Percentiles rank a stretch among this genome's conserved stretches.
These are phyloP conservation scores for Mercenaria mercenaria DNA, from an alignment of 1,140 invertebrate genomes.

Conservation along the genomic window DNA sequence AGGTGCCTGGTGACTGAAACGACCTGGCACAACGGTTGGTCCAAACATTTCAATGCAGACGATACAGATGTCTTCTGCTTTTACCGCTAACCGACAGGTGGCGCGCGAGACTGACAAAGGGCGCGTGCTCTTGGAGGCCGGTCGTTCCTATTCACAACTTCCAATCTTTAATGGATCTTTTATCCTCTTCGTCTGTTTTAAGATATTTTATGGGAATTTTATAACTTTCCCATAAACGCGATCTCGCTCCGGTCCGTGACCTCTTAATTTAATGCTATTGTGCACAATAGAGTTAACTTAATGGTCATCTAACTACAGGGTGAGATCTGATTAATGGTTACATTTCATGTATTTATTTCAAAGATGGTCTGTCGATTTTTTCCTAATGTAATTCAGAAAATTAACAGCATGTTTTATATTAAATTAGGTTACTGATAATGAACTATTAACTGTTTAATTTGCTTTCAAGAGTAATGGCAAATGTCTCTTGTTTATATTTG, in stretches of 20 bases:
- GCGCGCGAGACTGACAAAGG: background rate
- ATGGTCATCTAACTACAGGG: background rate
- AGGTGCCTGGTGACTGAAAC: background rate
- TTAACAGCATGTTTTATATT: too few species aligned
- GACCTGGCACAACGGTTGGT: background rate
- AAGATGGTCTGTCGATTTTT: too few species aligned
- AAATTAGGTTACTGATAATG: too few species aligned
- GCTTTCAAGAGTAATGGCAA: too few species aligned
- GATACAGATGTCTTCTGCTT: slow-evolving; percentile 27
- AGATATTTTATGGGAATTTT: slow-evolving; percentile 12
- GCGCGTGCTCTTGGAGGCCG: background rate
- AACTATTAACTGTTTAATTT: too few species aligned
- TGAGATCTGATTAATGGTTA: background rate
- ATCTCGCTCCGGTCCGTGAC: background rate
- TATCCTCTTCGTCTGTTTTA: background rate
- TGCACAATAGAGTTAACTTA: background rate
- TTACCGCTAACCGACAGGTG: slow-evolving; percentile 21
- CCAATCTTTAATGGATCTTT: background rate
- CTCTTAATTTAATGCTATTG: background rate
- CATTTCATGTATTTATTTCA: too few species aligned
- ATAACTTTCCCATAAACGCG: background rate
- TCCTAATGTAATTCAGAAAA: too few species aligned
- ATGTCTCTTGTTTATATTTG: too few species aligned
- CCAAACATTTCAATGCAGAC: slow-evolving; percentile 4
- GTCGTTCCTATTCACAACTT: background rate